phyloP scores from a whole-genome alignment of 2,888 invertebrate genomes.

The Epistrophella euchroma region DNA sequence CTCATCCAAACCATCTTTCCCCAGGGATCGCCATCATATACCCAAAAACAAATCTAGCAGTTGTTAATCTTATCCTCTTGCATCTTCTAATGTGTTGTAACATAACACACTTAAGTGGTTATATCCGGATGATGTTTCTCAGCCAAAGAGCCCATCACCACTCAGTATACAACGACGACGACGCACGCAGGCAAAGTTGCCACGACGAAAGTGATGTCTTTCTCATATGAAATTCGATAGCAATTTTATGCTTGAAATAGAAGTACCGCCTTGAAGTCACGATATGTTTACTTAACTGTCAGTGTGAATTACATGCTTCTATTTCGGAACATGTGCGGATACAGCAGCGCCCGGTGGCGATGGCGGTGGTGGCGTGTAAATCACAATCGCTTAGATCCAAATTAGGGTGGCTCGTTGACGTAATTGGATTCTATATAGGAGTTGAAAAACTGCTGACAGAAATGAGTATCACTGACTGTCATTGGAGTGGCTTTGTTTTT shows the following conservation, averaged over 20 bases:
- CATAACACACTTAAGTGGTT: constrained; percentile 77
- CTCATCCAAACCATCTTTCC: background rate
- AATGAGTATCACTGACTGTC: constrained; percentile 25
- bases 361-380: constrained; percentile 50
- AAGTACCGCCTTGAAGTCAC: constrained; percentile 51
- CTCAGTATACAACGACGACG: constrained; percentile 31
- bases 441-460: constrained; percentile 55
- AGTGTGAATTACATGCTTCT: constrained; percentile 62
- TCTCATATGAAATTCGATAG: constrained; percentile 81
- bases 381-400: constrained; percentile 69
- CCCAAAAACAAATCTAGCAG: constrained; percentile 59
- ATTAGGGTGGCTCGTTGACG: constrained; percentile 58
- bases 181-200: background rate
- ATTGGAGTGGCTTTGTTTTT: constrained; percentile 36
- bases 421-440: constrained; percentile 59
- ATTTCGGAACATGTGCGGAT: constrained; percentile 53
- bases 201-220: background rate
- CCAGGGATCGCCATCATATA: constrained; percentile 12
- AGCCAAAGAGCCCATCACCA: constrained; percentile 74
- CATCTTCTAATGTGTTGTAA: constrained; percentile 66
- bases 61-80: constrained; percentile 35
- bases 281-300: constrained; percentile 63
- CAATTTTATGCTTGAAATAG: constrained; percentile 81
- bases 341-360: background rate
- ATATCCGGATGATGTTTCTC: constrained; percentile 79